A percentile compares a stretch with the other conserved stretches of the same genome.
Conservation (phyloP, 2,113 vertebrate genomes). For the Proteles cristata region DNA sequence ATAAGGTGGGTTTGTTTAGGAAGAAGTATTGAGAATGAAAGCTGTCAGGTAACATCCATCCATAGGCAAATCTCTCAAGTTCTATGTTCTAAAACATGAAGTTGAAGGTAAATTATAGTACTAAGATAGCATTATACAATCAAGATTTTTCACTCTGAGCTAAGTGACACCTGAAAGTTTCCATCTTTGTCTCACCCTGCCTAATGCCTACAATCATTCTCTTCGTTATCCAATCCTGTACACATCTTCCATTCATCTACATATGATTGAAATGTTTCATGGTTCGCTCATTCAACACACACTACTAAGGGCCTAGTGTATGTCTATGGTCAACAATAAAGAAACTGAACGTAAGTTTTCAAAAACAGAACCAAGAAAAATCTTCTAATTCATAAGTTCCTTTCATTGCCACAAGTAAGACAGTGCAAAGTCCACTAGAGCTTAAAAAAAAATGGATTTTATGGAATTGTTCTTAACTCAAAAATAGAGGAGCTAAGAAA, state of each 20-base stretch:
- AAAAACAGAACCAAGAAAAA: constrained; percentile 53
- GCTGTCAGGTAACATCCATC: constrained; percentile 51
- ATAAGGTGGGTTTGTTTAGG: constrained; percentile 32
- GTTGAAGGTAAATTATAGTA: constrained; percentile 51
- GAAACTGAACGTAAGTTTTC: background rate
- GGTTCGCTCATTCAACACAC: background rate
- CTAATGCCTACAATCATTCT: background rate
- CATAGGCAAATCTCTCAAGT: constrained; percentile 48
- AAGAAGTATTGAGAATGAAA: constrained; percentile 54
- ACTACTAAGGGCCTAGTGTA: background rate
- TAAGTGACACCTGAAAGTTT: background rate
- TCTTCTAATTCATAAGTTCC: constrained; percentile 14
- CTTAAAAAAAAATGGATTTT: background rate
- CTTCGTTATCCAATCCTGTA: background rate
- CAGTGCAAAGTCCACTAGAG: background rate
- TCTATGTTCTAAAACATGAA: constrained; percentile 52
- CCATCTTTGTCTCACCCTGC: background rate
- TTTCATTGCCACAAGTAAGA: background rate
- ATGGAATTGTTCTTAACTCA: background rate
- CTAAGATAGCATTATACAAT: background rate
- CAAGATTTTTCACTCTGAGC: constrained; percentile 40
- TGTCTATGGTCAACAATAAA: background rate
- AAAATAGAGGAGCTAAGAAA: constrained; percentile 41
- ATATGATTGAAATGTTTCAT: constrained; percentile 12
- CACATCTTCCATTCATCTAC: background rate